Evolutionary conservation across 1,140 invertebrate species (phyloP), one percentile per base, ranked within the genome.

Genomic region (Euschistus heros): DNA sequence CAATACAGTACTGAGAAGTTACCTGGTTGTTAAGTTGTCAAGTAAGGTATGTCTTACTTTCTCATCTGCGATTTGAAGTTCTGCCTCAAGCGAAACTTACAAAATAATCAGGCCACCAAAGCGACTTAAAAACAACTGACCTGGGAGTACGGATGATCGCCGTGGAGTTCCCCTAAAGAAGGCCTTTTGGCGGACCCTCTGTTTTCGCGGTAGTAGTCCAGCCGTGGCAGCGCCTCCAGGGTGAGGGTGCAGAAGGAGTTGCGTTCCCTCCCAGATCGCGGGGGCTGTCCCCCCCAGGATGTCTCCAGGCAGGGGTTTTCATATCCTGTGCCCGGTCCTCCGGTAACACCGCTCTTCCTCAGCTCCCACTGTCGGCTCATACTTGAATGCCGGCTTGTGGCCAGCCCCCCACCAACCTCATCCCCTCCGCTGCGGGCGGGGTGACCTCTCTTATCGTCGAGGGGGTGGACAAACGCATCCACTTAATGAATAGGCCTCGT

Each of bases 141-240:
- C 54, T 20, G 18, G 4, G 24, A 26, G 24, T 20, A 20, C 10
- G 54, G 54, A 26, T 22, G 44, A 22, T 69, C 71, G 26, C 71
- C 72, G 61, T 82, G 81, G 0, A 83, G 73, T 71, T 82, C 86
- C 15, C 86, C 85, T 60, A 89, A 74, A 33, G 86, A 88, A 2
- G 86, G 86, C 65, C 87, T 79, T 72, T 88, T 88, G 63, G 81
- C 70, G 0, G 84, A 84, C 60, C 85, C 77, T 70, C 81, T 84
- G 6, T 88, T 84, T 75, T 90, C 91, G 74, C 91, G 86, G 74
- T 96, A 96, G 76, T 94, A 89, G 73, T 94, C 92, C 75, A 92
- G 77, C 60, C 91, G 80, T 0, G 92, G 92, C 20, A 94, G 76
- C 0, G 89, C 89, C 74, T 93, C 91, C 72, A 86, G 78, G 0